Base-by-base conservation (phyloP, 2,888 invertebrate genomes). In the Drosophila paucipuncta region DNA sequence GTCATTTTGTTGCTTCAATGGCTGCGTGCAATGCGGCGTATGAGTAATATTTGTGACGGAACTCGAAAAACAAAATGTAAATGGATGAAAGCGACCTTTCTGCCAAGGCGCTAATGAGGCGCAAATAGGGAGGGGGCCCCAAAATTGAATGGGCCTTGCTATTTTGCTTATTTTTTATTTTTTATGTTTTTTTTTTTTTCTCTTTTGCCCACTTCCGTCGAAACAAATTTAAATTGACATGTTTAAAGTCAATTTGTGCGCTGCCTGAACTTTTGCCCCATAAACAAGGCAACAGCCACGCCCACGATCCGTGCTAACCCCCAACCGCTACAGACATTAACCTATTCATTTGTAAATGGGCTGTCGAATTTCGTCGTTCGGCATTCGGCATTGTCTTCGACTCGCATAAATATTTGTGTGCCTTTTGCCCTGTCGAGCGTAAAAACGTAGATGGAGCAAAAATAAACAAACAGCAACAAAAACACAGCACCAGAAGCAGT, bases 381-480 rank as follows among this genome's bases (percentile, higher is more conserved):
- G 33, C n/a, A 53, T 22, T 74, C 73, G 55, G 13, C 66, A 77
- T 74, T 83, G 83, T 81, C 80, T 79, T 75, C 73, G 69, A 68
- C 53, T 62, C 66, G 77, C 85, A 91, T 90, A 91, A 91, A 91
- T 91, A 90, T 91, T 91, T 91, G 89, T 82, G 83, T 74, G 86
- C 77, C 80, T 80, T 82, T 77, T 91, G 91, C 80, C 76, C 50
- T 67, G 77, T 83, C 77, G 82, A 81, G 91, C 91, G 90, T 83
- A 74, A 91, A 88, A 87, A 83, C 82, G 84, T 73, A 73, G 76
- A 63, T 43, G 69, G 66, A 67, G 69, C 59, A 71, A 73, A 71
- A 70, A 70, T 63, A 74, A 75, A 71, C 78, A 80, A 79, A 73
- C 54, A 33, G 60, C 1, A 5, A 30, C 2, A n/a, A 16, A 37